Evolutionary conservation across 2,113 vertebrate genomes (phyloP).

Genomic region (Urocolius indicus): DNA sequence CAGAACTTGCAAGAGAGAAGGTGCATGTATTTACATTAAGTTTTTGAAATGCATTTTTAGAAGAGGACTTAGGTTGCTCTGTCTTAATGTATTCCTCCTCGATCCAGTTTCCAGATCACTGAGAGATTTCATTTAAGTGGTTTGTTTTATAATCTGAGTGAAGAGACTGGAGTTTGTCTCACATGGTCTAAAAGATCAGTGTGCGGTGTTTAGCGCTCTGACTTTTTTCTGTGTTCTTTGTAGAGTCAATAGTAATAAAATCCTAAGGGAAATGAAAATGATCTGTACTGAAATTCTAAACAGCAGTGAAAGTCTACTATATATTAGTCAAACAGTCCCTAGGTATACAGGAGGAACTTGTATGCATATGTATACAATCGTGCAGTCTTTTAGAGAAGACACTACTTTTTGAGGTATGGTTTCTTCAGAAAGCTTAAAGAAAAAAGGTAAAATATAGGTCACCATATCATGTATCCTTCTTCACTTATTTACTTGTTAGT

Average conservation of each 20-base stretch:
- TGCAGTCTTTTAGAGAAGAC: neutral
- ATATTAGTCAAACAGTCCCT: neutral
- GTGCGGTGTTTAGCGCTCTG: neutral
- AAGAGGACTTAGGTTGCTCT: neutral
- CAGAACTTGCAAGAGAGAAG: neutral
- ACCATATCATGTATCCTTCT: neutral
- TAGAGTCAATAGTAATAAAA: neutral
- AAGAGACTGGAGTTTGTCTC: neutral
- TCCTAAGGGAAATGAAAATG: neutral
- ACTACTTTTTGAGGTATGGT: neutral
- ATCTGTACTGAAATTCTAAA: neutral
- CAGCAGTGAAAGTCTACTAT: neutral
- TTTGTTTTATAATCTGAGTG: neutral
- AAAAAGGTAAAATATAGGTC: neutral
- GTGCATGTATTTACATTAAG: neutral
- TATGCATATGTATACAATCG: neutral
- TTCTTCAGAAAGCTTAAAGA: neutral
- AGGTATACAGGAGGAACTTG: neutral
- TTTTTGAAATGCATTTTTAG: neutral
- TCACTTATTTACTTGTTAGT: neutral
- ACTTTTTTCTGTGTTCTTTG: neutral
- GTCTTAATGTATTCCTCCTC: neutral
- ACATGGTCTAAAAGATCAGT: neutral
- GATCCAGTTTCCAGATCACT: neutral
- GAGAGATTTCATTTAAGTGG: accelerated